A percentile compares a stretch with the other conserved stretches of the same genome.
These are phyloP conservation scores for Noctilio leporinus DNA, from an alignment of 2,113 vertebrate genomes.

Conservation along the genomic window DNA sequence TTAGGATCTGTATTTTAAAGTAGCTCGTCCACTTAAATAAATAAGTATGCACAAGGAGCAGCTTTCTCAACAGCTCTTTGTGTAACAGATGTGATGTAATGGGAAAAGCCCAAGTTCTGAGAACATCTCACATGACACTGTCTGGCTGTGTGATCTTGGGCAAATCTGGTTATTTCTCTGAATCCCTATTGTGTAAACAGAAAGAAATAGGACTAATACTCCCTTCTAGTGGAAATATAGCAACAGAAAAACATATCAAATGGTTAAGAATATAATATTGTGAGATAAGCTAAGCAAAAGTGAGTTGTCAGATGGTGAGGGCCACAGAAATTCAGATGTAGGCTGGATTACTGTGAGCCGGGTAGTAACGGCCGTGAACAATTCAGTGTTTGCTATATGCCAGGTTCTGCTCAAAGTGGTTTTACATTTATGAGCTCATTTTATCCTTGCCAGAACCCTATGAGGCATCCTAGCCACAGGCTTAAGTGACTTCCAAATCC, in stretches of 20 bases:
- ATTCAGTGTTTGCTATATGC: neutral
- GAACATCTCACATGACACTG: neutral
- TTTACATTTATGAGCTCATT: neutral
- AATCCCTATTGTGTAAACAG: neutral
- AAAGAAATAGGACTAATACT: neutral
- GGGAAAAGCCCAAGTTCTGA: neutral
- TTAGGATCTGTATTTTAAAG: neutral
- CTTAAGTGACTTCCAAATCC: neutral
- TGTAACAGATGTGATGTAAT: neutral
- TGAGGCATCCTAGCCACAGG: neutral
- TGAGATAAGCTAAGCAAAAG: neutral
- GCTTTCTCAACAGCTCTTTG: neutral
- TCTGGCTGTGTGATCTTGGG: neutral
- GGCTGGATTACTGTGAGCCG: neutral
- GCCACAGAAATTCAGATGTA: neutral
- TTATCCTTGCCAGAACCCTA: neutral
- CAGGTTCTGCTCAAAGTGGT: neutral
- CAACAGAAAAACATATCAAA: neutral
- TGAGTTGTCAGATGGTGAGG: neutral
- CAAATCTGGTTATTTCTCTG: neutral
- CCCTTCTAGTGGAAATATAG: neutral
- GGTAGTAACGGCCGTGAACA: neutral
- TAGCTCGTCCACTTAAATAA: neutral
- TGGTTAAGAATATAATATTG: neutral
- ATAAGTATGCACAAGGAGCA: neutral